Evolutionary conservation across 2,888 invertebrate species (phyloP).

Genomic region (Cinara cedri): DNA sequence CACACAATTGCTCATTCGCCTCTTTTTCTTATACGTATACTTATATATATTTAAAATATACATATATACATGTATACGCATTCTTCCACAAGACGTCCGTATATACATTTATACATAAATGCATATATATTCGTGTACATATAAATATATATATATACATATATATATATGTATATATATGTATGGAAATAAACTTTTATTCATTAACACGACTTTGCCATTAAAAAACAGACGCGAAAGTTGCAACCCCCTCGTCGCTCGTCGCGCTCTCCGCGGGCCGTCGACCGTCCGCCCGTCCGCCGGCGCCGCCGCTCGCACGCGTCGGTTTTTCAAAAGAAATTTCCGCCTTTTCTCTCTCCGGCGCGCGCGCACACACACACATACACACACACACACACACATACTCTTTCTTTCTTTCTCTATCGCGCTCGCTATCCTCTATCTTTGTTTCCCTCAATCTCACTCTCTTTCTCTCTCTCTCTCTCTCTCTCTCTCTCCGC

Average conservation of each 20-base stretch:
- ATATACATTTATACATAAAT: not conserved
- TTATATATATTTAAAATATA: not conserved
- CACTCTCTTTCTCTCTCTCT: no score
- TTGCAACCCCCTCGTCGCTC: slow-evolving; percentile 18
- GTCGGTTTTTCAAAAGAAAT: slow-evolving; percentile 55
- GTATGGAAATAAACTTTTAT: slow-evolving; percentile 59
- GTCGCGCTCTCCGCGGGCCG: not conserved
- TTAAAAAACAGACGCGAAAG: slow-evolving; percentile 58
- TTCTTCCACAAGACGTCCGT: not conserved
- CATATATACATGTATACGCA: not conserved
- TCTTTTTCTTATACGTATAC: slow-evolving; percentile 39
- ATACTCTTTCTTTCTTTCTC: no score
- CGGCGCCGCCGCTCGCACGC: not conserved
- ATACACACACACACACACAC: no score
- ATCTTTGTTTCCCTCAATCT: no score
- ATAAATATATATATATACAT: slow-evolving; percentile 26
- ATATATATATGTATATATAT: slow-evolving; percentile 32
- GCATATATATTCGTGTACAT: slow-evolving; percentile 27
- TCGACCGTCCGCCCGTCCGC: no score
- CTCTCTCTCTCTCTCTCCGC: no score
- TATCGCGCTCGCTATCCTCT: no score
- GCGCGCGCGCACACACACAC: no score
- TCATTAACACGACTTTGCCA: slow-evolving; percentile 60
- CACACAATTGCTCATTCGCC: slow-evolving; percentile 51
- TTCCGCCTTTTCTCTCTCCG: not conserved